Percentiles rank a stretch among this genome's conserved stretches.
Evolutionary conservation across 2,797 vertebrate genomes (phyloP).

Genomic region (Poecilia wingei): DNA sequence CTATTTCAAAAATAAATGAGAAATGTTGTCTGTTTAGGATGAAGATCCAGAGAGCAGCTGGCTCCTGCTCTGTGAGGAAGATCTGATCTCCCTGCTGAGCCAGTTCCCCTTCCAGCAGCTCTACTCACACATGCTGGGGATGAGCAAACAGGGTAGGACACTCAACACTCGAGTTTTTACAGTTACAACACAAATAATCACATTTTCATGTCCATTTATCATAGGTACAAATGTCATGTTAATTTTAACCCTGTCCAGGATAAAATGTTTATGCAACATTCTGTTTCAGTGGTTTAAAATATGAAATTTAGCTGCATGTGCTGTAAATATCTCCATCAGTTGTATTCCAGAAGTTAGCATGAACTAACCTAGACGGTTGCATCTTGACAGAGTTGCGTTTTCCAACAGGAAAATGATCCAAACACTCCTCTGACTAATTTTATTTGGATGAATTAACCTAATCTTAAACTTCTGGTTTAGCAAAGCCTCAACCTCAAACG

Average conservation of each 20-base stretch:
- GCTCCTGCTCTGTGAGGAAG: conserved; percentile 93
- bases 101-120: conserved; percentile 97
- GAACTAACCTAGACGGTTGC: background rate
- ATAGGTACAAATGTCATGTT: background rate
- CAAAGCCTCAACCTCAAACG: too few relatives aligned
- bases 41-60: conserved; percentile 96
- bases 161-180: background rate
- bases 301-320: background rate
- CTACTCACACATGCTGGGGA: conserved; percentile 93
- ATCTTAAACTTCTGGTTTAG: background rate
- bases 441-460: background rate
- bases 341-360: background rate
- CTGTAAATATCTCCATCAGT: background rate
- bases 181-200: background rate
- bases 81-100: conserved; percentile 89
- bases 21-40: conserved; percentile 79
- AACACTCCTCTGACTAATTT: background rate
- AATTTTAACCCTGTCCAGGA: background rate
- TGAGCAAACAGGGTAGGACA: conserved; percentile 86
- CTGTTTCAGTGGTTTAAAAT: background rate
- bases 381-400: background rate
- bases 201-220: background rate
- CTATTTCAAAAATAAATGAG: background rate
- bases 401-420: background rate
- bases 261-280: background rate